Evolutionary conservation across 2,113 vertebrate genomes (phyloP).

Genomic region (Turdus rufiventris): DNA sequence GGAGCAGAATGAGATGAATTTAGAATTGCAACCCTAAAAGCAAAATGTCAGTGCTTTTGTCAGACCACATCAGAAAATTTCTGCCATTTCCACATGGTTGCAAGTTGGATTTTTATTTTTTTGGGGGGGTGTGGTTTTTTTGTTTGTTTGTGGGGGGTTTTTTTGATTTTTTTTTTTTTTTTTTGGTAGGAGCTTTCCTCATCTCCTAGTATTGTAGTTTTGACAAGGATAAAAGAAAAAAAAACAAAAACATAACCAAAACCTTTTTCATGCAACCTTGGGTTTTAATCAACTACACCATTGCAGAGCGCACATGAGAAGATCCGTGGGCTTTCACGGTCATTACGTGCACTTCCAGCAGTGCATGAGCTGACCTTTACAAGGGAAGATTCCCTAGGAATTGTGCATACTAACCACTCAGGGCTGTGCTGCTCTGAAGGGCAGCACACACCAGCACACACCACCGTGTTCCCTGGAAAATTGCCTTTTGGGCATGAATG

Average conservation of each 20-base stretch:
- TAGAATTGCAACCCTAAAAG: background rate
- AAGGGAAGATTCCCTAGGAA: background rate
- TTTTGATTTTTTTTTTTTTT: no score
- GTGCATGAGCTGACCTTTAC: background rate
- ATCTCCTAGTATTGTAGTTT: background rate
- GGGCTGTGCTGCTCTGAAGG: background rate
- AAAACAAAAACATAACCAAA: background rate
- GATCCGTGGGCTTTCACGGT: background rate
- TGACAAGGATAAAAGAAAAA: background rate
- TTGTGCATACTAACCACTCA: background rate
- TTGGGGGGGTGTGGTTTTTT: no score
- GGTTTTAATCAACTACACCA: background rate
- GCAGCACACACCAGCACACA: background rate
- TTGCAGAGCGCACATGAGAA: background rate
- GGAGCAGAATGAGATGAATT: background rate
- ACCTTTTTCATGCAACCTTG: background rate
- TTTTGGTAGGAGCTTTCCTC: background rate
- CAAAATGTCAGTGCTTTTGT: constrained; percentile 3
- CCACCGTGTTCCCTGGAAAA: background rate
- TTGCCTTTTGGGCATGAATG: background rate
- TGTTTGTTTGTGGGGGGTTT: no score
- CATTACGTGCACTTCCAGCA: background rate
- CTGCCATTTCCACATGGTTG: background rate
- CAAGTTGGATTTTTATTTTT: background rate
- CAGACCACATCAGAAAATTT: background rate